These are phyloP conservation scores for Sebastes schlegelii DNA, from an alignment of 2,113 vertebrate genomes.

Conservation along the genomic window DNA sequence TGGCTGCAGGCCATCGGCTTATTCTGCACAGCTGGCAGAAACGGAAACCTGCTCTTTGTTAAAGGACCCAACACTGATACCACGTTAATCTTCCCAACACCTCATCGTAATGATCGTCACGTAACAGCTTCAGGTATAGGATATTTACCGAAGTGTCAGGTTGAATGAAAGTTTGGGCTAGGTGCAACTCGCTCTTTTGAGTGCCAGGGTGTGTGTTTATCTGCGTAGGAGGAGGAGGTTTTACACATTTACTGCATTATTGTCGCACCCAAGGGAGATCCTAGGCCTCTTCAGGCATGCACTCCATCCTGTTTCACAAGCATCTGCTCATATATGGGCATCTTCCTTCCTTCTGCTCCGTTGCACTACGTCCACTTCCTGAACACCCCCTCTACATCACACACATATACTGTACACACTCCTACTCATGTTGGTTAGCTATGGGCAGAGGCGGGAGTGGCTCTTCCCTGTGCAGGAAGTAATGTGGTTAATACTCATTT, in stretches of 20 bases:
- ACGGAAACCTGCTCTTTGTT: slow-evolving; percentile 21
- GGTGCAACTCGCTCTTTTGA: slow-evolving; percentile 1
- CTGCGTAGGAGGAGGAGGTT: slow-evolving; percentile 31
- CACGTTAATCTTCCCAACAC: background rate
- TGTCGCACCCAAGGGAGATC: slow-evolving; percentile 50
- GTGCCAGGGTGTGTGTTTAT: slow-evolving; percentile 29
- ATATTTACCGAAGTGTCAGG: slow-evolving; percentile 1
- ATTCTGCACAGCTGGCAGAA: slow-evolving; percentile 32
- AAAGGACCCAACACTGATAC: too few relatives aligned
- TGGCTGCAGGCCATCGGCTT: slow-evolving; percentile 1
- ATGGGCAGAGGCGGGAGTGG: slow-evolving; percentile 47
- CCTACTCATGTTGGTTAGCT: slow-evolving; percentile 54
- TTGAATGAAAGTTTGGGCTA: slow-evolving; percentile 12
- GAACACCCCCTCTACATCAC: slow-evolving; percentile 22
- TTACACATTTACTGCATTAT: slow-evolving; percentile 57
- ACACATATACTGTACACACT: slow-evolving; percentile 44
- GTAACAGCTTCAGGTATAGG: slow-evolving; percentile 3
- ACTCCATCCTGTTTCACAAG: slow-evolving; percentile 74
- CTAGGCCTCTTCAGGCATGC: slow-evolving; percentile 54
- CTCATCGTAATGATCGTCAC: background rate
- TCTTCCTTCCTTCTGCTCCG: slow-evolving; percentile 61
- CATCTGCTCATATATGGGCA: slow-evolving; percentile 80
- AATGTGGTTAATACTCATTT: slow-evolving; percentile 70
- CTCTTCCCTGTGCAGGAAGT: slow-evolving; percentile 67
- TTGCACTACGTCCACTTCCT: slow-evolving; percentile 63